Percentiles rank a stretch among this genome's conserved stretches.
Conservation (phyloP, 2,888 invertebrate species). For the Elysia crispata region DNA sequence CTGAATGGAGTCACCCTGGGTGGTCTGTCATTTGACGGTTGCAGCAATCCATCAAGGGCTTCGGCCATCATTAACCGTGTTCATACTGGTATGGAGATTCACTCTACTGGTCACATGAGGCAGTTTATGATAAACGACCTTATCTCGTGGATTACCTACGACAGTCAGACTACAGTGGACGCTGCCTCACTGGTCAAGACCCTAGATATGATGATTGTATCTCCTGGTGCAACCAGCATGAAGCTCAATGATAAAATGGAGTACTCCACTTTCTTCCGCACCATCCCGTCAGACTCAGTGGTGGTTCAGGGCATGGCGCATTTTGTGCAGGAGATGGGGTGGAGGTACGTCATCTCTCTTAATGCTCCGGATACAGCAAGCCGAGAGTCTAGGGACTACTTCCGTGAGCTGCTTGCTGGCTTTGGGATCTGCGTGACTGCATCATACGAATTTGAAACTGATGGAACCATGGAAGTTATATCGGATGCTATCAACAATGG, state of each 20-base stretch:
- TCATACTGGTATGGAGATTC: conserved; percentile 56
- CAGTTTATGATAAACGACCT: conserved; percentile 49
- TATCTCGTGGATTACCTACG: conserved; percentile 67
- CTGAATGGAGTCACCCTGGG: conserved; percentile 65
- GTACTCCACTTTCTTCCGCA: conserved; percentile 70
- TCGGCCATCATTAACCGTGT: conserved; percentile 64
- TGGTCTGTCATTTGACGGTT: conserved; percentile 71
- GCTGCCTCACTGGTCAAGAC: conserved; percentile 60
- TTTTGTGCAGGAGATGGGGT: conserved; percentile 61
- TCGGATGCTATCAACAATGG: conserved; percentile 61
- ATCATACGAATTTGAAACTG: conserved; percentile 68
- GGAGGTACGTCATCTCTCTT: conserved; percentile 68
- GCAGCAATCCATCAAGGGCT: conserved; percentile 62
- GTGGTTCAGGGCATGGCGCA: conserved; percentile 67
- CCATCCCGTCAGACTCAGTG: conserved; percentile 65
- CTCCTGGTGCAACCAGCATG: conserved; percentile 67
- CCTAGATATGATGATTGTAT: conserved; percentile 79
- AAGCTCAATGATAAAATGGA: conserved; percentile 60
- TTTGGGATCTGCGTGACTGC: conserved; percentile 67
- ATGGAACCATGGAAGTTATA: conserved; percentile 62
- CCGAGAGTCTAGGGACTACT: conserved; percentile 58
- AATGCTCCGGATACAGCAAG: conserved; percentile 67
- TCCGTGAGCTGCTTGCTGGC: conserved; percentile 55
- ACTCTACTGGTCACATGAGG: not conserved
- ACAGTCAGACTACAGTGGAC: conserved; percentile 66